These are phyloP conservation scores for Tineola bisselliella DNA, from an alignment of 2,888 invertebrate genomes.

Conservation along the genomic window DNA sequence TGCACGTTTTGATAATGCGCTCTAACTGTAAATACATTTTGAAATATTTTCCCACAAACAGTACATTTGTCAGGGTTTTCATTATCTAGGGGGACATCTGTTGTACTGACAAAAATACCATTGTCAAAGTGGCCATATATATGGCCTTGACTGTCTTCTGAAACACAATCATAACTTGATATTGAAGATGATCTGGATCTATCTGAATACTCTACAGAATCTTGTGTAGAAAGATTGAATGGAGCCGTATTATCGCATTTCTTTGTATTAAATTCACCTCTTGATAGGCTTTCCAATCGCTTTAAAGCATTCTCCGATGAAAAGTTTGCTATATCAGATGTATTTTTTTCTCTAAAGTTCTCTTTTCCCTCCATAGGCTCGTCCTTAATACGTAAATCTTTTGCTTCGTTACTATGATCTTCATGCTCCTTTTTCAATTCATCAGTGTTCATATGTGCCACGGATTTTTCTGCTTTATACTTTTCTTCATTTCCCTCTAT, in stretches of 20 bases:
- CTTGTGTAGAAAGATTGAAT: slow-evolving; percentile 47
- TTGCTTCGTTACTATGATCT: slow-evolving; percentile 32
- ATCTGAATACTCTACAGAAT: slow-evolving; percentile 49
- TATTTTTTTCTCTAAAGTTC: slow-evolving; percentile 34
- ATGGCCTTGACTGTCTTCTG: slow-evolving; percentile 71
- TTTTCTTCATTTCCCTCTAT: slow-evolving; percentile 32
- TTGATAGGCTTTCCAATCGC: slow-evolving; percentile 81
- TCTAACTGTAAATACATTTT: slow-evolving; percentile 92
- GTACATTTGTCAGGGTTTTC: slow-evolving; percentile 92
- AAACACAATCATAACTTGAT: slow-evolving; percentile 66
- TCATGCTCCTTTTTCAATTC: slow-evolving; percentile 38
- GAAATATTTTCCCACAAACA: slow-evolving; percentile 92
- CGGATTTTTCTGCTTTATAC: slow-evolving; percentile 10
- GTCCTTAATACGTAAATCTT: slow-evolving; percentile 50
- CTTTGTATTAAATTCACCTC: slow-evolving; percentile 73
- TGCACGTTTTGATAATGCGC: slow-evolving; percentile 96
- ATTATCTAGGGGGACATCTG: slow-evolving; percentile 89
- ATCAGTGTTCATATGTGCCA: background rate
- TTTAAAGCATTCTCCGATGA: slow-evolving; percentile 75
- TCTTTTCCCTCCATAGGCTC: slow-evolving; percentile 40
- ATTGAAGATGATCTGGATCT: slow-evolving; percentile 72
- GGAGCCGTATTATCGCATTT: slow-evolving; percentile 37
- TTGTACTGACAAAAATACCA: slow-evolving; percentile 75
- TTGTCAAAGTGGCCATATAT: slow-evolving; percentile 78
- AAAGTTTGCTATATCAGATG: slow-evolving; percentile 24